phyloP scores from a whole-genome alignment of 1,140 invertebrate genomes.

The Dysdera silvatica region DNA sequence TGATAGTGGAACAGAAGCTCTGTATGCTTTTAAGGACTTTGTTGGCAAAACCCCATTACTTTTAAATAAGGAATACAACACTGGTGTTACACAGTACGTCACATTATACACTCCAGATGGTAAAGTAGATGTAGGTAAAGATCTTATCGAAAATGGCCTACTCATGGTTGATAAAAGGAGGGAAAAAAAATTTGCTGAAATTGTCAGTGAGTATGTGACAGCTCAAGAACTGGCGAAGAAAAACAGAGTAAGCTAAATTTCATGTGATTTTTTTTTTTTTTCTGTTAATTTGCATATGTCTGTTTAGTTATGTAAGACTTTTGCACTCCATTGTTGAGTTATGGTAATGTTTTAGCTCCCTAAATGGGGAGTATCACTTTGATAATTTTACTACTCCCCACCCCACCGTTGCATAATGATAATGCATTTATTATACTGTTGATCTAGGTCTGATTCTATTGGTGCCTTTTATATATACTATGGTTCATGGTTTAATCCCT shows the following conservation, averaged over 20 bases:
- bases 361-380: neutral
- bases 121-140: slow-evolving; percentile 74
- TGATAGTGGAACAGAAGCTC: slow-evolving; percentile 32
- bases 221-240: slow-evolving; percentile 78
- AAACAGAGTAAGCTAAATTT: slow-evolving; percentile 49
- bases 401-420: neutral
- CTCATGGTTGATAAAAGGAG: slow-evolving; percentile 69
- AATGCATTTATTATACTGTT: neutral
- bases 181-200: slow-evolving; percentile 68
- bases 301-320: too few relatives aligned
- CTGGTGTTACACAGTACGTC: slow-evolving; percentile 55
- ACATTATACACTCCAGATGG: slow-evolving; percentile 60
- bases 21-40: slow-evolving; percentile 39
- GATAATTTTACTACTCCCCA: neutral
- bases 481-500: too few relatives aligned
- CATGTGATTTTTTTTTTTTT: too few relatives aligned
- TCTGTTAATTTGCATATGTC: too few relatives aligned
- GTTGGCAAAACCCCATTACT: slow-evolving; percentile 42
- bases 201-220: slow-evolving; percentile 70
- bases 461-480: too few relatives aligned
- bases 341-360: neutral
- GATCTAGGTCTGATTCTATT: neutral
- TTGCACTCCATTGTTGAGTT: neutral
- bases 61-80: slow-evolving; percentile 52
- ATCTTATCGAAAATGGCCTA: slow-evolving; percentile 74